Base-by-base conservation (phyloP, 2,797 vertebrate species). In the Morelia viridis region DNA sequence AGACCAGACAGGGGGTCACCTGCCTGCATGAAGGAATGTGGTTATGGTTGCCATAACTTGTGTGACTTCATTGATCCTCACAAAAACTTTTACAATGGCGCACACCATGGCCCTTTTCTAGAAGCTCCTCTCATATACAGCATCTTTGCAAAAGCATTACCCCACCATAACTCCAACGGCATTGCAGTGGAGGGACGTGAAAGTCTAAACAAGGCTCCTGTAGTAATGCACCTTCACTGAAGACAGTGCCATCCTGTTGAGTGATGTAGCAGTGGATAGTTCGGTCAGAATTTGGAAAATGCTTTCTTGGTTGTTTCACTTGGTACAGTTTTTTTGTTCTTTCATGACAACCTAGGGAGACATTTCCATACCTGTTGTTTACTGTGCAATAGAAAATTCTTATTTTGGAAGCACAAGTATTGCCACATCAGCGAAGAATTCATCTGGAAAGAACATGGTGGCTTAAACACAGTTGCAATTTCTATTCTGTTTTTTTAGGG, bases 291-390 rank as follows among this genome's bases (percentile, higher is more conserved):
- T 22, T 24, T 80, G 53, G 80, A 68, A 68, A 86, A 86, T 1
- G 6, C 13, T 4, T 22, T 56, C n/a, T n/a, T n/a, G n/a, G n/a
- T n/a, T 28, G 50, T 17, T 85, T 57, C 91, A 31, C 5, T 92
- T 5, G 80, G 1, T 5, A 92, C 26, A 1, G 90, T 86, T 95
- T 95, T 64, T 64, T 62, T 64, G 28, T 1, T 1, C 13, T 92
- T 4, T 1, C 60, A 68, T 5, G 4, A 19, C 4, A 61, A 12
- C 9, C 35, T 1, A 91, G 35, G 5, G 57, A 88, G 62, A 91
- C 57, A 62, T 61, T 86, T 53, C 15, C n/a, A 46, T 26, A 22
- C 50, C 58, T 28, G 53, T 64, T 84, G 24, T 46, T 89, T 80
- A 62, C 41, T 15, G n/a, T 87, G 8, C 56, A 90, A 50, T 15